Evolutionary conservation across 2,888 invertebrate species (phyloP).

Genomic region (Drosophila flavopinicola): DNA sequence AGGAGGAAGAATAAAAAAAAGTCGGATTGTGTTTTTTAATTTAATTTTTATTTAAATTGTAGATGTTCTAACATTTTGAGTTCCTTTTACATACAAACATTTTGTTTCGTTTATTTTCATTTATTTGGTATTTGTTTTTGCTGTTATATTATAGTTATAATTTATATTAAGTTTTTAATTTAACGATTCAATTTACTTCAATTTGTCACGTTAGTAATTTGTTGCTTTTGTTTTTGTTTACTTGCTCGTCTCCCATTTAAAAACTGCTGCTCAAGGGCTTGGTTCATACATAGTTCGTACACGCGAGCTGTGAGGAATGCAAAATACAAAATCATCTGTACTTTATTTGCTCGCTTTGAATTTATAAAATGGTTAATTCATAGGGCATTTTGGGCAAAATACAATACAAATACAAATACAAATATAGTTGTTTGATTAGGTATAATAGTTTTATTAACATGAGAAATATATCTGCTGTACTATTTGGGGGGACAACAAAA

Average conservation of each 20-base stretch:
- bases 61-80: slow-evolving; percentile 83
- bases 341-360: slow-evolving; percentile 8
- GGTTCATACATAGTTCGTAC: slow-evolving; percentile 45
- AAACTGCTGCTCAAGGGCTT: slow-evolving; percentile 58
- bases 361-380: slow-evolving; percentile 24
- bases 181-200: slow-evolving; percentile 71
- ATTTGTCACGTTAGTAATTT: slow-evolving; percentile 29
- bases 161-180: slow-evolving; percentile 73
- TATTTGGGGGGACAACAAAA: slow-evolving; percentile 58
- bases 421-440: slow-evolving; percentile 7
- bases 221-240: slow-evolving; percentile 3
- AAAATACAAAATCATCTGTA: slow-evolving; percentile 20
- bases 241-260: slow-evolving; percentile 59
- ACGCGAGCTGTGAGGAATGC: slow-evolving; percentile 35
- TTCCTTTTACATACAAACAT: slow-evolving; percentile 83
- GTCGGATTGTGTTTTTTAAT: slow-evolving; percentile 50
- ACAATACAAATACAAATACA: slow-evolving; percentile 18
- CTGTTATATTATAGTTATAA: slow-evolving; percentile 45
- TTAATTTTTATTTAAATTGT: slow-evolving; percentile 82
- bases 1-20: background rate
- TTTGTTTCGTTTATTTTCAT: slow-evolving; percentile 53
- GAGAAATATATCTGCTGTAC: slow-evolving; percentile 22
- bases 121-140: slow-evolving; percentile 40
- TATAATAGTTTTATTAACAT: slow-evolving; percentile 14
- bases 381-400: slow-evolving; percentile 20